Evolutionary conservation across 2,888 invertebrate species (phyloP), one percentile per base, ranked within the genome.

Genomic region (Chrysopilus asiliformis): DNA sequence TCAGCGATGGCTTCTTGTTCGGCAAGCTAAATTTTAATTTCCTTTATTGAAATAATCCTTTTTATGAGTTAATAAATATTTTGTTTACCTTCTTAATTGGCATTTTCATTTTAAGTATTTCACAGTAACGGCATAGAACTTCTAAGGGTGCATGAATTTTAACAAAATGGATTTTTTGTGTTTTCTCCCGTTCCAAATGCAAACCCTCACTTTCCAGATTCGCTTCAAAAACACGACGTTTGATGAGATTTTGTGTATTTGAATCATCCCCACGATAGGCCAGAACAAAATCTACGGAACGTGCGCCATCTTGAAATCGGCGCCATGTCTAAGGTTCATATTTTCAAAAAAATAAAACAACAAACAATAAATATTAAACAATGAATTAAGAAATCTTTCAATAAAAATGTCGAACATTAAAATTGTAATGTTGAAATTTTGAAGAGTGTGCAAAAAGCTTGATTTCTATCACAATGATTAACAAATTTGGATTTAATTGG

Each of bases 51-150:
- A n/a, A n/a, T n/a, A n/a, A n/a, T n/a, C n/a, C n/a, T n/a, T n/a
- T n/a, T n/a, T n/a, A n/a, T n/a, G n/a, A n/a, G n/a, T n/a, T n/a
- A 10, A 28, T 10, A 10, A 10, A 28, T 10, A 17, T 58, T 54
- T 55, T n/a, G n/a, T n/a, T n/a, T n/a, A 77, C 77, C 66, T 71
- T 67, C 62, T 74, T 80, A 58, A 84, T 76, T 28, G 83, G 83
- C 70, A 84, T 70, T 53, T 79, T 71, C 22, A 84, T 66, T 58
- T 82, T 81, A 48, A 84, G 68, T 43, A 82, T 73, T 60, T 84
- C 84, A 22, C 78, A 75, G 56, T 82, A 83, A 45, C 79, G 68
- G 40, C 73, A 68, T 14, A 82, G 58, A 2, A 84, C 76, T 47
- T 79, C 76, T 51, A 65, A 64, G 0, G 83, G 78, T 1, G 79